phyloP scores from a whole-genome alignment of 2,888 invertebrate genomes.

The Saturnia pavonia region DNA sequence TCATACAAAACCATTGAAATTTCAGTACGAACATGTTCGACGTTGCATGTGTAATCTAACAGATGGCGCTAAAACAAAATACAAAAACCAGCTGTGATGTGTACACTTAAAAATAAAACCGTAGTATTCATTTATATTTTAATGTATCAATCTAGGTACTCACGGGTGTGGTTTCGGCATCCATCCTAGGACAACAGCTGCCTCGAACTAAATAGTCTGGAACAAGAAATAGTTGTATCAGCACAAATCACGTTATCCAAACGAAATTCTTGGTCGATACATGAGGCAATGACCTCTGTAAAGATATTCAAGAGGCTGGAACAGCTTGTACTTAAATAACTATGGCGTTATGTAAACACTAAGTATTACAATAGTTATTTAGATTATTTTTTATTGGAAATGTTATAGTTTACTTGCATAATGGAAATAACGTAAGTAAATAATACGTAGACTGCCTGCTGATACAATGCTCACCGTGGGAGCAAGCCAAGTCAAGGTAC shows the following conservation, averaged over 20 bases:
- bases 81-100: slow-evolving; percentile 54
- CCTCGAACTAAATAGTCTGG: slow-evolving; percentile 64
- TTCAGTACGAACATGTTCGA: not conserved
- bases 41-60: slow-evolving; percentile 32
- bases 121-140: slow-evolving; percentile 20
- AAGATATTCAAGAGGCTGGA: slow-evolving; percentile 40
- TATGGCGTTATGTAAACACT: slow-evolving; percentile 27
- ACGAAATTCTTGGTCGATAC: slow-evolving; percentile 38
- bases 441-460: not conserved
- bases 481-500: not conserved
- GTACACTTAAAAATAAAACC: slow-evolving; percentile 24
- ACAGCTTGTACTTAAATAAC: slow-evolving; percentile 29
- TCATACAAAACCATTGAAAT: not conserved
- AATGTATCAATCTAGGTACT: slow-evolving; percentile 49
- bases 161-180: slow-evolving; percentile 69
- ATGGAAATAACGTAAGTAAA: not conserved
- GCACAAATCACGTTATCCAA: slow-evolving; percentile 34
- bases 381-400: not conserved
- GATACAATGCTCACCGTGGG: not conserved
- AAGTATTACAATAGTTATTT: slow-evolving; percentile 23
- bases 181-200: slow-evolving; percentile 52
- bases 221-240: slow-evolving; percentile 46
- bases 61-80: slow-evolving; percentile 59
- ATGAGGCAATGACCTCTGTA: slow-evolving; percentile 42
- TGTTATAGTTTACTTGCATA: not conserved